Evolutionary conservation across 2,888 invertebrate species (phyloP).

Genomic region (Orthosia gothica): DNA sequence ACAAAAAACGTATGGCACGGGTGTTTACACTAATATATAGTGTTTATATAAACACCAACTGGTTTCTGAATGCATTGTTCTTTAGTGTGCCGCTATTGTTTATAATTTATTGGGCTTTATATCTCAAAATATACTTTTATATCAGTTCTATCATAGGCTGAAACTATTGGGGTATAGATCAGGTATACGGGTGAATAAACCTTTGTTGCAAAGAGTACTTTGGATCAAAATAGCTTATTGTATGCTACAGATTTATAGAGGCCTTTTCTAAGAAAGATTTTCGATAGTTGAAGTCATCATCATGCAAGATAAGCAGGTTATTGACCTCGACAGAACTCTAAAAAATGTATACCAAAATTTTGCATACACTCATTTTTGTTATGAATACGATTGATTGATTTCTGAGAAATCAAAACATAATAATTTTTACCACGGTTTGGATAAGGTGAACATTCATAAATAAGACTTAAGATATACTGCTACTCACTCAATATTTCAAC

Average conservation of each 20-base stretch:
- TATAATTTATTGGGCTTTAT: conserved; percentile 49
- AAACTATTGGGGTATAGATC: conserved; percentile 17
- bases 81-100: conserved; percentile 55
- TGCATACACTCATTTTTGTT: conserved; percentile 6
- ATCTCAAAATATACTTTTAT: conserved; percentile 52
- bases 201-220: conserved; percentile 1
- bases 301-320: neutral
- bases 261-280: conserved; percentile 18
- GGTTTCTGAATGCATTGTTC: conserved; percentile 67
- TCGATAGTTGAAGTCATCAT: neutral
- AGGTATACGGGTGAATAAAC: conserved; percentile 29
- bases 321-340: neutral
- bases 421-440: conserved; percentile 1
- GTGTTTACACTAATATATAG: conserved; percentile 60
- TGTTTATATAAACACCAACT: conserved; percentile 63
- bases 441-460: conserved; percentile 17
- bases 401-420: conserved; percentile 20
- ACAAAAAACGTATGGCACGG: conserved; percentile 41
- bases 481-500: conserved; percentile 21
- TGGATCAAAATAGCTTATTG: conserved; percentile 41
- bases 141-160: conserved; percentile 17
- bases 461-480: conserved; percentile 17
- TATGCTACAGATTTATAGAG: neutral
- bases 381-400: conserved; percentile 16
- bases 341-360: neutral